Evolutionary conservation across 2,888 invertebrate species (phyloP), one percentile per base, ranked within the genome.

Genomic region (Tiliacea aurago): DNA sequence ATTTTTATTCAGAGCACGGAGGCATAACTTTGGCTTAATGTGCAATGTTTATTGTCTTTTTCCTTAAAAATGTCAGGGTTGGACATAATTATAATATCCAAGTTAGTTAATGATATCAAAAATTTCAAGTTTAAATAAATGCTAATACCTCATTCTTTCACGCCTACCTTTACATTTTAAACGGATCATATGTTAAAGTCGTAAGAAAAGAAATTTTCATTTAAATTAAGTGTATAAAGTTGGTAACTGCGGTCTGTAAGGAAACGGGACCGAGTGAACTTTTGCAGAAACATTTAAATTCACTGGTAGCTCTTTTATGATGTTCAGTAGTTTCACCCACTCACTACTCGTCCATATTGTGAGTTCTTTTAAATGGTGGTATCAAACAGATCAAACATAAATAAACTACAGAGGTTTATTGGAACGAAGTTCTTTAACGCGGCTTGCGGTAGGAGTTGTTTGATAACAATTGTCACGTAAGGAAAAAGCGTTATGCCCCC

Each of bases 221-320:
- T 93, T 93, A 94, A 93, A 94, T 93, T 91, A 93, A 92, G 89
- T 90, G 91, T 90, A 88, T 84, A 91, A 92, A 92, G 89, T 93
- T 93, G 85, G 88, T 87, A 88, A 89, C 89, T 87, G 86, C 87
- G 86, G 88, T 74, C 82, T 80, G 86, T 77, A 86, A 91, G 90
- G 90, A 90, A 90, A 89, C 85, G 84, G 85, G 87, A 87, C 84
- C 84, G 86, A 83, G 84, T 87, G 89, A 91, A 92, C 91, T 92
- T 92, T 84, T 89, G 85, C 77, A 76, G 86, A 87, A 87, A 90
- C 89, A 92, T 91, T 91, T 90, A 91, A 90, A 90, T 91, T 90
- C 86, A 86, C 88, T 87, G 87, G 86, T 84, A 82, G 74, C 80
- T 85, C 81, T 87, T 87, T 86, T 89, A 86, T 89, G 84, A 87